Base-by-base conservation (phyloP, 2,113 vertebrate genomes). In the Tenrec ecaudatus region DNA sequence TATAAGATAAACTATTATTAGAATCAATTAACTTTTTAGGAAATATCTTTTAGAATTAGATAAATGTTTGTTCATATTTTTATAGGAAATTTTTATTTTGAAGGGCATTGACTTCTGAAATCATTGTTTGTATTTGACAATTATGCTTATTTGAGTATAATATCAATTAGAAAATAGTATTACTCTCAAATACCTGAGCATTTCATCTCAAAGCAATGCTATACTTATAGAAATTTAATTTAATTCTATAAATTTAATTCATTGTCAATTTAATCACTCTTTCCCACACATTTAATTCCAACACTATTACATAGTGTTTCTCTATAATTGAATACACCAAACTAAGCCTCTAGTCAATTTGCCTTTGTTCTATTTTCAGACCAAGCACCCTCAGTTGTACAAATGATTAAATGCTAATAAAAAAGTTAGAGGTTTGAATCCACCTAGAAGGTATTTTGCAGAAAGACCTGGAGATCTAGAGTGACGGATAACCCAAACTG, bases 211-310 rank as follows among this genome's bases (percentile, higher is more conserved):
- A 16, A 77, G 20, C 9, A 64, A 17, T 88, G 12, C 57, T 77
- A 92, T 90, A 86, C 38, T 36, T 19, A 8, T 27, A 68, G 14
- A 76, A 57, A 64, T 79, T 68, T 58, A 88, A 79, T 90, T 88
- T 19, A 29, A 84, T 4, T 53, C 1, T 10, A 25, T 84, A 23
- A 62, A 62, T 2, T 62, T 19, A 62, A 19, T 84, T 96, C 83
- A 84, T 96, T 86, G 23, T 88, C 69, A 53, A 0, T 53, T 53
- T 53, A 53, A 53, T 53, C 47, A 12, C 47, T 53, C 47, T 53
- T 53, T 10, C 47, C 47, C 47, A 53, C 47, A 53, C 12, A 20
- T 71, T 3, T 71, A 71, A 71, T 71, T 71, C 4, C 16, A 33
- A n/a, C 31, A 71, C 31, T 33, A 33, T 66, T 83, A 20, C 4